Evolutionary conservation across 2,113 vertebrate species (phyloP).

Genomic region (Nesoenas mayeri): DNA sequence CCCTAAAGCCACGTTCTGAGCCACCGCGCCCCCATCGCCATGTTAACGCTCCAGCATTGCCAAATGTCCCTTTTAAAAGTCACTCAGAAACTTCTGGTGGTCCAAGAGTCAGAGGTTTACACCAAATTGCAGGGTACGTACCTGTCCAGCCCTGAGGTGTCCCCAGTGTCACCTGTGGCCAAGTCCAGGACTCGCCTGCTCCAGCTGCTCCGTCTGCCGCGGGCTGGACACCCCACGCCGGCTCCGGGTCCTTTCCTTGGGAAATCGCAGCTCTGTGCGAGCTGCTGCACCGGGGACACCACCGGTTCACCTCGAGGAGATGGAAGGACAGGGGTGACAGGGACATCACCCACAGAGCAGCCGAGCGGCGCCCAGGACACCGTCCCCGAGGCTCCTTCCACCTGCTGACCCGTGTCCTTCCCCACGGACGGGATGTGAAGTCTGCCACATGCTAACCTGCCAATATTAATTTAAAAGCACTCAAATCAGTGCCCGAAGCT

Average conservation of each 20-base stretch:
- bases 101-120: accelerated
- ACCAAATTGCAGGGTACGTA: accelerated
- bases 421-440: not conserved
- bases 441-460: accelerated
- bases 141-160: accelerated
- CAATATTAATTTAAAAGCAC: too few species aligned
- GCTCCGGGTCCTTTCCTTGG: not conserved
- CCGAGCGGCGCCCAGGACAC: too few species aligned
- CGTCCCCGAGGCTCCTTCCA: too few species aligned
- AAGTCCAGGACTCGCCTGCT: not conserved
- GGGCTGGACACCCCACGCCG: too few species aligned
- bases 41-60: not conserved
- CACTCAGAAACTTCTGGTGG: not conserved
- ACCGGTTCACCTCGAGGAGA: too few species aligned
- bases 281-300: too few species aligned
- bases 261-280: too few species aligned
- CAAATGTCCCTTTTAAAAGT: not conserved
- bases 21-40: accelerated
- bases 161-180: not conserved
- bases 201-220: not conserved
- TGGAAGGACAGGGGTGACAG: too few species aligned
- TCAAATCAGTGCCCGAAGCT: not conserved
- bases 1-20: accelerated
- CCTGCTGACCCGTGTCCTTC: accelerated
- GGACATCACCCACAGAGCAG: too few species aligned